Base-by-base conservation (phyloP, 1,140 invertebrate species). In the Drosophila saltans region DNA sequence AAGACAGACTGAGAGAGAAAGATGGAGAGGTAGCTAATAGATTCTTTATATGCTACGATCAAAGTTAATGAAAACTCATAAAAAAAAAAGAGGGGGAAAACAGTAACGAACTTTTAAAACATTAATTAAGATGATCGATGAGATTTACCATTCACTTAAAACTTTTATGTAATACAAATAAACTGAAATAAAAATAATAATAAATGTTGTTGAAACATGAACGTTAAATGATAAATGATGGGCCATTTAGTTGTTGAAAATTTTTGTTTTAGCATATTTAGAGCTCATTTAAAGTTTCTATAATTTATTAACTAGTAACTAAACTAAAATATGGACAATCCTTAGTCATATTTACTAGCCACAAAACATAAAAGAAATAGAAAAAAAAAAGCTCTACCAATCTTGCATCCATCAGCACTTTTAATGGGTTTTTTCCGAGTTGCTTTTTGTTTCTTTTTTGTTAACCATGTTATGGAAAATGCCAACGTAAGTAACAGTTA, bases 401-500 rank as follows among this genome's bases (percentile, higher is more conserved):
- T 58, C 56, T 36, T 58, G 10, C 56, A 36, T 39, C 56, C 56
- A 58, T 58, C 28, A 36, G n/a, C 71, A 58, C 48, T 74, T 75
- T 69, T 45, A 72, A 70, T 66, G 74, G 72, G 61, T 64, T 52
- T 70, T 60, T 59, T 40, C 63, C 16, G 21, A 8, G 2, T 11
- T 11, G 1, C 1, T 11, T 9, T 48, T 24, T 7, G 45, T 16
- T 24, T 77, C 58, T 66, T 68, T 30, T 30, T 30, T 30, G 28
- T 30, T 56, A 10, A 40, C 43, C 52, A 69, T 78, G 66, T 75
- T 56, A 71, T 72, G 66, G 80, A 82, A 82, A 83, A 75, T 68
- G 72, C 43, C 70, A 72, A 68, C 78, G 63, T 68, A 72, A 81
- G 82, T 79, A 82, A 81, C 75, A 81, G 72, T 85, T 85, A 85